phyloP scores from a whole-genome alignment of 2,888 invertebrate species.

The Amiota minor region DNA sequence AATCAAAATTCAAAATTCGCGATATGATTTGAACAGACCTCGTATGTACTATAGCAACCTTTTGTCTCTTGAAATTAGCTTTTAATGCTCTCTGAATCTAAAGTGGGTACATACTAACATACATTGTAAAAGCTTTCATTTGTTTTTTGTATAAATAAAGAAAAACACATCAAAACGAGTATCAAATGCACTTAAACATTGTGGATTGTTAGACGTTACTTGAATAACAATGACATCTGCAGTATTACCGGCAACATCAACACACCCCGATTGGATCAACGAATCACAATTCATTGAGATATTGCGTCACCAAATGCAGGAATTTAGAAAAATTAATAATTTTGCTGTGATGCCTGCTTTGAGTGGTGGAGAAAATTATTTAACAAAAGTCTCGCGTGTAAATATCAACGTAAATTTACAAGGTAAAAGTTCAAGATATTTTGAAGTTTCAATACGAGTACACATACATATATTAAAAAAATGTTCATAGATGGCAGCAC shows the following conservation, averaged over 20 bases:
- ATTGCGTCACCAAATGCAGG: slow-evolving; percentile 42
- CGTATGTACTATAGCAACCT: too few relatives aligned
- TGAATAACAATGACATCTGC: neutral
- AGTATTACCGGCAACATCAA: neutral
- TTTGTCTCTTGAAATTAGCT: too few relatives aligned
- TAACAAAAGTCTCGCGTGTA: slow-evolving; percentile 61
- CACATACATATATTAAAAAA: neutral
- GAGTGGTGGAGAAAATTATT: slow-evolving; percentile 65
- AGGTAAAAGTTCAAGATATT: slow-evolving; percentile 46
- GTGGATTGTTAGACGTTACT: neutral
- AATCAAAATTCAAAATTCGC: too few relatives aligned
- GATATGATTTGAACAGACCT: too few relatives aligned
- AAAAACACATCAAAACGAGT: too few relatives aligned
- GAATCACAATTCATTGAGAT: slow-evolving; percentile 50
- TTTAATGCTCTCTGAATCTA: too few relatives aligned
- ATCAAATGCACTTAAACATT: too few relatives aligned
- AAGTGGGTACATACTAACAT: too few relatives aligned
- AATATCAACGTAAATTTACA: slow-evolving; percentile 53
- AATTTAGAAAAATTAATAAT: slow-evolving; percentile 50
- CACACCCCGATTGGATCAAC: slow-evolving; percentile 57
- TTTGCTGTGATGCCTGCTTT: slow-evolving; percentile 54
- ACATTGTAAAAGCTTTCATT: too few relatives aligned
- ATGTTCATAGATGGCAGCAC: slow-evolving; percentile 39
- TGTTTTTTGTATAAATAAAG: too few relatives aligned
- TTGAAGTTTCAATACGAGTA: neutral